Conservation (phyloP, 2,888 invertebrate species). For the Cerastoderma edule region DNA sequence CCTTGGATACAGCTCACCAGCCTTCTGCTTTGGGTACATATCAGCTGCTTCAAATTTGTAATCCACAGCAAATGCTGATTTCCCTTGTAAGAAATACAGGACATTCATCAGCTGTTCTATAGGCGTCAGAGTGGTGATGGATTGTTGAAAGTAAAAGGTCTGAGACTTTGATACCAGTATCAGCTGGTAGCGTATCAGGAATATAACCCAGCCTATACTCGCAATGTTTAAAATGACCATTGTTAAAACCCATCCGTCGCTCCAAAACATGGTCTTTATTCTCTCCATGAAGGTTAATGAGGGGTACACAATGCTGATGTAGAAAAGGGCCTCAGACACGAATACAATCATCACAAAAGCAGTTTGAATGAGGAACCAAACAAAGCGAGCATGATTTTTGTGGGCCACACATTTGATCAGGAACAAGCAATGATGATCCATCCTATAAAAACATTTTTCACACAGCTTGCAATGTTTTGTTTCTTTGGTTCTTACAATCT, state of each 20-base stretch:
- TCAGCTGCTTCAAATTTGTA: slow-evolving; percentile 14
- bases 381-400: slow-evolving; percentile 80
- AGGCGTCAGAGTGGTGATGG: slow-evolving; percentile 57
- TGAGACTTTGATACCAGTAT: slow-evolving; percentile 72
- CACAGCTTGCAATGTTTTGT: slow-evolving; percentile 82
- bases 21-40: slow-evolving; percentile 13
- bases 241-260: slow-evolving; percentile 74
- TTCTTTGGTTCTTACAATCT: slow-evolving; percentile 70
- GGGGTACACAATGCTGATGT: slow-evolving; percentile 47
- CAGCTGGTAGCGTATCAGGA: slow-evolving; percentile 76
- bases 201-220: slow-evolving; percentile 76
- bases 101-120: slow-evolving; percentile 75
- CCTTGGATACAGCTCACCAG: background rate
- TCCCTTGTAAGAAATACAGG: slow-evolving; percentile 74
- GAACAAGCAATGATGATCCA: slow-evolving; percentile 83
- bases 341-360: slow-evolving; percentile 74
- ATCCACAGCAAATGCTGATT: slow-evolving; percentile 67
- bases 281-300: slow-evolving; percentile 35
- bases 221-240: slow-evolving; percentile 72
- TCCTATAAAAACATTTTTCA: slow-evolving; percentile 76
- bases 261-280: slow-evolving; percentile 65
- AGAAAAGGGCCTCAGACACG: slow-evolving; percentile 56
- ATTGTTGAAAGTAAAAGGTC: slow-evolving; percentile 71
- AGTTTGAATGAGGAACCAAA: slow-evolving; percentile 74
- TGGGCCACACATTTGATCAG: slow-evolving; percentile 80